These are phyloP conservation scores for Rhinopomastus cyanomelas DNA, from an alignment of 2,113 vertebrate species.

Conservation along the genomic window DNA sequence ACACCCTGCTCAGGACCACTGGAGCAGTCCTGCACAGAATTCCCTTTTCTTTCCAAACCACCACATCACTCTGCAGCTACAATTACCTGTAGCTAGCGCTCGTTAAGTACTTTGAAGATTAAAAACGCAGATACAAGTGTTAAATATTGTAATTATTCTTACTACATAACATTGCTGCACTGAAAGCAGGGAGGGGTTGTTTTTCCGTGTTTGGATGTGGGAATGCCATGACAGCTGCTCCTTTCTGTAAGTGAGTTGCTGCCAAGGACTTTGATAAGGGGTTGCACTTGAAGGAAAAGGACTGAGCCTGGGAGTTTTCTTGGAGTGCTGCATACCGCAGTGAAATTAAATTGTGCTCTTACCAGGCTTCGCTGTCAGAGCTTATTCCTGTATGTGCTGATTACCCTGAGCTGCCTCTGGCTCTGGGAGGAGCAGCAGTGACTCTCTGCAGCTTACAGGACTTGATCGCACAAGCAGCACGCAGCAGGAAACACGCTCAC, in stretches of 20 bases:
- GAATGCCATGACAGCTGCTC: slow-evolving; percentile 60
- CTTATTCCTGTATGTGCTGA: background rate
- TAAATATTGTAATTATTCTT: slow-evolving; percentile 69
- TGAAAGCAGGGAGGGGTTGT: slow-evolving; percentile 55
- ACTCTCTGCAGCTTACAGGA: background rate
- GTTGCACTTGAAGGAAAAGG: slow-evolving; percentile 51
- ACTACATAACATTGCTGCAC: slow-evolving; percentile 46
- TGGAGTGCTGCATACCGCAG: slow-evolving; percentile 55
- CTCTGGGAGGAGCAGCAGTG: background rate
- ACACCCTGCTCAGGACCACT: background rate
- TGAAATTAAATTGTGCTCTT: slow-evolving; percentile 32
- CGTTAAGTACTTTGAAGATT: slow-evolving; percentile 59
- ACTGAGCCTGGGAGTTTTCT: slow-evolving; percentile 60
- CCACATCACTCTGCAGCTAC: slow-evolving; percentile 36
- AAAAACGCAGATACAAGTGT: slow-evolving; percentile 60
- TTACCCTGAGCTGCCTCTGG: background rate
- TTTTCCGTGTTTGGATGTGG: slow-evolving; percentile 53
- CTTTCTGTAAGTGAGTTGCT: slow-evolving; percentile 39
- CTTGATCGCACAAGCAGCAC: background rate
- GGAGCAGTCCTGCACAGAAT: background rate
- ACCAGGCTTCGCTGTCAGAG: slow-evolving; percentile 10
- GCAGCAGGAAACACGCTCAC: background rate
- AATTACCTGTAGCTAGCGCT: slow-evolving; percentile 41
- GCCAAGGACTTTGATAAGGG: slow-evolving; percentile 53
- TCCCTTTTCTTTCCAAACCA: background rate